These are phyloP conservation scores for Dasysyrphus tricinctus DNA, from an alignment of 2,888 invertebrate species.

Conservation along the genomic window DNA sequence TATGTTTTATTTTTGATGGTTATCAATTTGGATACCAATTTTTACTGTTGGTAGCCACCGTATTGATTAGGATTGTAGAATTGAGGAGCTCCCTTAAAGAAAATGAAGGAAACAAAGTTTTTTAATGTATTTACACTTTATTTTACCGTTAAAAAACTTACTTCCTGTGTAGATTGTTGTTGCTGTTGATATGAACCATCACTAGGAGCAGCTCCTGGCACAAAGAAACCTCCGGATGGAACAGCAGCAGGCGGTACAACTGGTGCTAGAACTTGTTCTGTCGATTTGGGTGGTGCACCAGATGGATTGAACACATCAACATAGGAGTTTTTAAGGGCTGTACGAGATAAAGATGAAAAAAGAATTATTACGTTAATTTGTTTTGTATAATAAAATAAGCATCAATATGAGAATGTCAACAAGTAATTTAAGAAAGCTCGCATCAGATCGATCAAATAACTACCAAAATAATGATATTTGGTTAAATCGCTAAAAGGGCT, in stretches of 20 bases:
- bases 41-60: constrained; percentile 74
- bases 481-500: too few relatives aligned
- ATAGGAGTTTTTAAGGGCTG: constrained; percentile 93
- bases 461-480: too few relatives aligned
- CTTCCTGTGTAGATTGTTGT: constrained; percentile 76
- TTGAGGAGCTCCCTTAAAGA: constrained; percentile 76
- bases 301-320: constrained; percentile 94
- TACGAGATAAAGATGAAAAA: constrained; percentile 73
- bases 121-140: neutral
- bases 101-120: neutral
- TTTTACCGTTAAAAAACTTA: constrained; percentile 27
- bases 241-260: constrained; percentile 81
- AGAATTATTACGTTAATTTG: neutral
- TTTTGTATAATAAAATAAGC: neutral
- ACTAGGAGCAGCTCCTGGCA: constrained; percentile 78
- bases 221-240: constrained; percentile 82
- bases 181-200: constrained; percentile 76
- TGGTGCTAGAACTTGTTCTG: constrained; percentile 82
- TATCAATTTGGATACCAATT: neutral
- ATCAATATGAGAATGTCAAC: neutral
- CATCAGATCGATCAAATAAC: neutral
- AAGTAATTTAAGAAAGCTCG: neutral
- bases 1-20: constrained; percentile 19
- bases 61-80: constrained; percentile 78
- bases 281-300: constrained; percentile 83